phyloP scores from a whole-genome alignment of 2,113 vertebrate species.

The Polyodon spathula region DNA sequence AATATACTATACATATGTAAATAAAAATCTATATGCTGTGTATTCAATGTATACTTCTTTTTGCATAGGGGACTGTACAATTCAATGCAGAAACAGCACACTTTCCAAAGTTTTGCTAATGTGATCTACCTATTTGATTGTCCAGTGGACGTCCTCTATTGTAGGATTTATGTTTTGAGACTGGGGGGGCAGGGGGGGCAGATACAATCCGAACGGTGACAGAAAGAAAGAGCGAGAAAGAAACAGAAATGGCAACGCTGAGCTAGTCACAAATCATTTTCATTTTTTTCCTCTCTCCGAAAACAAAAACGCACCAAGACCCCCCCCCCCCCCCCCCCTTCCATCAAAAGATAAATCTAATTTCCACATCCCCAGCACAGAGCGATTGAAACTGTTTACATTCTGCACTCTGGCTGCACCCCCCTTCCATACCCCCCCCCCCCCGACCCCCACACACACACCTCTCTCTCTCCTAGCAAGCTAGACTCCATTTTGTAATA shows the following conservation, averaged over 20 bases:
- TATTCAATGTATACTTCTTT: too few relatives aligned
- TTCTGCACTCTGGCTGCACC: conserved; percentile 38
- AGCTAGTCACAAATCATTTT: conserved; percentile 46
- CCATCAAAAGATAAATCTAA: conserved; percentile 60
- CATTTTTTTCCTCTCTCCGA: conserved; percentile 44
- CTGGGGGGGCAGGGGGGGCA: conserved; percentile 22
- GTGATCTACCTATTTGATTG: too few relatives aligned
- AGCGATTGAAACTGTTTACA: too few relatives aligned
- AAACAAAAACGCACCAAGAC: conserved; percentile 39
- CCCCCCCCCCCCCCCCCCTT: conserved; percentile 34
- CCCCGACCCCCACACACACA: conserved; percentile 36
- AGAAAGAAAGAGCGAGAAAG: conserved; percentile 21
- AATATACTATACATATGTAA: too few relatives aligned
- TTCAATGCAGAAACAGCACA: too few relatives aligned
- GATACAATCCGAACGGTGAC: conserved; percentile 17
- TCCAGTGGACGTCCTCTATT: too few relatives aligned
- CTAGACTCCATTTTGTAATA: conserved; percentile 63
- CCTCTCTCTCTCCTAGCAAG: too few relatives aligned
- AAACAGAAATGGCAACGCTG: conserved; percentile 31
- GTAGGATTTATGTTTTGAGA: too few relatives aligned
- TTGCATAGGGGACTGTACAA: too few relatives aligned
- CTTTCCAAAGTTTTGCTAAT: too few relatives aligned
- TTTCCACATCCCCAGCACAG: conserved; percentile 56
- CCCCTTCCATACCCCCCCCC: neutral
- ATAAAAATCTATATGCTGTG: too few relatives aligned